These are phyloP conservation scores for Cyphomyrmex costatus DNA, from an alignment of 1,140 invertebrate species.

Conservation along the genomic window DNA sequence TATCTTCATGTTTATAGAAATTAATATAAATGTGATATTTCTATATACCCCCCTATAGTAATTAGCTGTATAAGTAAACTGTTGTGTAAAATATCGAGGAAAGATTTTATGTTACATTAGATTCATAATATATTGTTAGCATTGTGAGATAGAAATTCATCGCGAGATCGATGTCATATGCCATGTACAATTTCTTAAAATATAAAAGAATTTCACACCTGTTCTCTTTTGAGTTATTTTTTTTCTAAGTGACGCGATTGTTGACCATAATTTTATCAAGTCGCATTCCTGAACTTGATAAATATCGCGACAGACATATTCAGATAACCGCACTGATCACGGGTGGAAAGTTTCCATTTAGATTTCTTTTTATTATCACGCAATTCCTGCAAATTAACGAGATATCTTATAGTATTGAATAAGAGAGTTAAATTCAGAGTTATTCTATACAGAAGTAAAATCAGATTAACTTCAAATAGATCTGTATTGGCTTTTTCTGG, in stretches of 20 bases:
- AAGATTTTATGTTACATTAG: not conserved
- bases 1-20: not conserved
- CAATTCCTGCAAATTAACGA: not conserved
- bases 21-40: conserved; percentile 46
- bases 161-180: not conserved
- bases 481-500: no score
- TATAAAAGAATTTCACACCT: conserved; percentile 12
- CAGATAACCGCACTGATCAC: not conserved
- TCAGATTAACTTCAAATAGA: not conserved
- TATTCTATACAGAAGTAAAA: not conserved
- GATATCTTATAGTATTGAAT: not conserved
- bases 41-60: no score
- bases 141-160: conserved; percentile 8
- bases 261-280: conserved; percentile 1
- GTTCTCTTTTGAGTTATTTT: not conserved
- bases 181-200: not conserved
- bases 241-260: not conserved
- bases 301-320: not conserved
- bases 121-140: not conserved
- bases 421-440: not conserved
- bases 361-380: not conserved
- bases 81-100: not conserved
- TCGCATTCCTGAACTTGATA: not conserved
- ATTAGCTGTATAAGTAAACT: not conserved
- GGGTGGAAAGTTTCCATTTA: not conserved